Evolutionary conservation across 1,140 invertebrate genomes (phyloP), one percentile per base, ranked within the genome.

Genomic region (Whitmania pigra): DNA sequence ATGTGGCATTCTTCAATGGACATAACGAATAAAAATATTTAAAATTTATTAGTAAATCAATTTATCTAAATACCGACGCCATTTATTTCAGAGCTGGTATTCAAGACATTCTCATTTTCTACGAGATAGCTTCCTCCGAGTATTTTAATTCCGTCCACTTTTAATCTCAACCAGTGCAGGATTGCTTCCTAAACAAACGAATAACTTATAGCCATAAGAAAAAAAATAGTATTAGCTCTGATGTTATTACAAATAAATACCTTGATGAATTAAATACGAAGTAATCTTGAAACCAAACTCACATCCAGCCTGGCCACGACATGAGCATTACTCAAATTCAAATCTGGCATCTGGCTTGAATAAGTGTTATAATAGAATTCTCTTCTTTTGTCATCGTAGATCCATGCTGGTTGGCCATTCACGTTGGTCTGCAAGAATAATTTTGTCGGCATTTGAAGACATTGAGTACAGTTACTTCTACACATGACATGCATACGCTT

Each of bases 281-380:
- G 43, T 49, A 0, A 15, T 49, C 15, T 49, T 49, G 9, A 49
- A 49, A 49, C 9, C 43, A 11, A 43, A 60, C 75, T 74, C 79
- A 87, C 87, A 79, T 88, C 87, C 82, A 91, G 87, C 76, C 87
- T 86, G 74, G 86, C 78, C 0, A 84, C 81, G 0, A 91, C 85
- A 49, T 78, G 77, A 6, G 83, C 79, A 77, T 87, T 87, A 20
- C 86, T 82, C 77, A 88, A 88, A 79, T 91, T 91, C 0, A 91
- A 81, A 77, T 91, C 90, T 0, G 90, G 89, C 77, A 90, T 88
- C 53, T 86, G 85, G 66, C 81, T 81, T 0, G 85, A 80, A 77
- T 89, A 90, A 75, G 89, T 87, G 79, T 90, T 89, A 1, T 88
- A 82, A 77, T 91, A 92, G 76, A 86, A 92, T 79, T 90, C 86